Evolutionary conservation across 2,888 invertebrate genomes (phyloP).

Genomic region (Eristalinus aeneus): DNA sequence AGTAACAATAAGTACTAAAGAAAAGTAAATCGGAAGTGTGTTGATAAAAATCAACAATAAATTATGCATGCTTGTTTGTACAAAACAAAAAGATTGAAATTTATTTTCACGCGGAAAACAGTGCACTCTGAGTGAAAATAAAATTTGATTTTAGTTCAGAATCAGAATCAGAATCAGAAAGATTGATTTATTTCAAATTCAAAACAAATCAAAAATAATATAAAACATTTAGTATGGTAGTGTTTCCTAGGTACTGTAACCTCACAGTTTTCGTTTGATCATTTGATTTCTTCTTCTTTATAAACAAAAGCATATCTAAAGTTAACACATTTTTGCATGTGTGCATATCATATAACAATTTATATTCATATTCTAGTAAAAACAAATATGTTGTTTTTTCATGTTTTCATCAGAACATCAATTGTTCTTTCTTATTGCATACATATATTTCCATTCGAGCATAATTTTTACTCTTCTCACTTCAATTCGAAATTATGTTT

Average conservation of each 20-base stretch:
- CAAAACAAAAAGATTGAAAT: not conserved
- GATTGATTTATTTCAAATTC: not conserved
- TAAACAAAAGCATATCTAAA: not conserved
- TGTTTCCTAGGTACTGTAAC: conserved; percentile 38
- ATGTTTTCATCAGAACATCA: too few relatives aligned
- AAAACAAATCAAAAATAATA: not conserved
- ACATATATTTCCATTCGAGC: too few relatives aligned
- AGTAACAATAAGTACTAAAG: conserved; percentile 24
- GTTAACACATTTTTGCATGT: conserved; percentile 3
- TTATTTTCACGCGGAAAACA: not conserved
- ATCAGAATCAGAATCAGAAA: not conserved
- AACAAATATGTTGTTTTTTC: not conserved
- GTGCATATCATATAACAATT: not conserved
- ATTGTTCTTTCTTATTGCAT: too few relatives aligned
- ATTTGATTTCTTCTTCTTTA: conserved; percentile 8
- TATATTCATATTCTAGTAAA: not conserved
- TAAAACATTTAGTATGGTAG: conserved; percentile 35
- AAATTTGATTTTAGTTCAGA: conserved; percentile 5
- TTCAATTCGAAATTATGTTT: not conserved
- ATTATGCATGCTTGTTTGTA: not conserved
- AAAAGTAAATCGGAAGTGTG: not conserved
- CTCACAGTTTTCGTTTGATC: not conserved
- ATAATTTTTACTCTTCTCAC: not conserved
- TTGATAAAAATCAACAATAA: not conserved
- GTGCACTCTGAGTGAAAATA: not conserved